Conservation (phyloP, 1,140 invertebrate species). For the Saccostrea cuccullata region DNA sequence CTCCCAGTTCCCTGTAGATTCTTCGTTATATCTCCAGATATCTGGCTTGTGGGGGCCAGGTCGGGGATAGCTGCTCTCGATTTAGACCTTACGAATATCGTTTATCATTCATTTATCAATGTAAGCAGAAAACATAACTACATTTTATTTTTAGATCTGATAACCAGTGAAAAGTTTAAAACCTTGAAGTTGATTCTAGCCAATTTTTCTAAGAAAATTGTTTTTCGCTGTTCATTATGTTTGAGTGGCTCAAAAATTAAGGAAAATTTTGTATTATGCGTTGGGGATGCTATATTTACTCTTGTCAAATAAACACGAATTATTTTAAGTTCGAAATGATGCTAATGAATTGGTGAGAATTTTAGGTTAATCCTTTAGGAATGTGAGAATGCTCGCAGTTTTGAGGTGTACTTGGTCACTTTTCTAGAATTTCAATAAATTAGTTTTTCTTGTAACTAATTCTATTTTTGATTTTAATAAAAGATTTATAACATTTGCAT, state of each 20-base stretch:
- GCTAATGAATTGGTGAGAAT: background rate
- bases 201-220: background rate
- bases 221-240: background rate
- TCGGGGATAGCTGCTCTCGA: background rate
- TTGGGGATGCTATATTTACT: background rate
- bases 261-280: background rate
- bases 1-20: no score
- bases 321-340: background rate
- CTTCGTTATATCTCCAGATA: background rate
- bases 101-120: constrained; percentile 34
- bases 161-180: constrained; percentile 21
- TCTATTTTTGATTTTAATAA: no score
- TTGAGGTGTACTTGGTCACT: no score
- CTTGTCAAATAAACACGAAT: constrained; percentile 19
- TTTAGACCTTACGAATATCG: background rate
- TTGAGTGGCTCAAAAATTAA: background rate
- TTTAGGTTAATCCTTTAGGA: background rate
- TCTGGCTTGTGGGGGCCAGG: background rate
- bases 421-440: no score
- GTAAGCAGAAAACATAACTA: constrained; percentile 15
- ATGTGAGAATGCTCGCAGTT: background rate
- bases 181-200: background rate
- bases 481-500: no score
- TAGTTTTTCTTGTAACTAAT: no score
- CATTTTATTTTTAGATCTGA: constrained; percentile 22